Evolutionary conservation across 1,140 invertebrate species (phyloP).

Genomic region (Aphis gossypii): DNA sequence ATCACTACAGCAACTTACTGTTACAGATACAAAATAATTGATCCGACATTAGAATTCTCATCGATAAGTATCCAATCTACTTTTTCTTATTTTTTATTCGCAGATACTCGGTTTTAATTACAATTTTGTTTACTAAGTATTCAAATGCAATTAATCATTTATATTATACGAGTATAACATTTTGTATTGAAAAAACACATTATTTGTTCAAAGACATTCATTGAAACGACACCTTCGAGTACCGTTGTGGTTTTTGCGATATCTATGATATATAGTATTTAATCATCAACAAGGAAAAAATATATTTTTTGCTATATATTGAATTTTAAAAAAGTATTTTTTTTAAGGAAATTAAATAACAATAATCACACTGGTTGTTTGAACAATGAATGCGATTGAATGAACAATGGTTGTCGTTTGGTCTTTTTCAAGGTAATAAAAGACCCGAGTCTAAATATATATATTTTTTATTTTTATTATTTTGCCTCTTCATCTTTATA

Average conservation of each 20-base stretch:
- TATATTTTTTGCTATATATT: not conserved
- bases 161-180: not conserved
- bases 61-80: not conserved
- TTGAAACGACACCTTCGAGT: not conserved
- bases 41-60: not conserved
- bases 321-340: not conserved
- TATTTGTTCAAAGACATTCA: not conserved
- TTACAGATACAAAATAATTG: not conserved
- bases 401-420: not conserved
- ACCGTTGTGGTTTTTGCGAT: not conserved
- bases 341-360: slow-evolving; percentile 3
- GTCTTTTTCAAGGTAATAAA: not conserved
- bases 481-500: not conserved
- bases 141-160: not conserved
- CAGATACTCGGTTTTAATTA: not conserved
- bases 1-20: not conserved
- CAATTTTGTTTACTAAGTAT: not conserved
- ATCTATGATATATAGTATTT: not conserved
- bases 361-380: not conserved
- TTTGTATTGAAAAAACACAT: not conserved
- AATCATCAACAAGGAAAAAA: not conserved
- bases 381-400: not conserved
- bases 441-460: not conserved
- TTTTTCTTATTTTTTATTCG: not conserved
- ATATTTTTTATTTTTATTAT: not conserved